phyloP scores from a whole-genome alignment of 2,113 vertebrate genomes.

The Oreocharis arfaki region DNA sequence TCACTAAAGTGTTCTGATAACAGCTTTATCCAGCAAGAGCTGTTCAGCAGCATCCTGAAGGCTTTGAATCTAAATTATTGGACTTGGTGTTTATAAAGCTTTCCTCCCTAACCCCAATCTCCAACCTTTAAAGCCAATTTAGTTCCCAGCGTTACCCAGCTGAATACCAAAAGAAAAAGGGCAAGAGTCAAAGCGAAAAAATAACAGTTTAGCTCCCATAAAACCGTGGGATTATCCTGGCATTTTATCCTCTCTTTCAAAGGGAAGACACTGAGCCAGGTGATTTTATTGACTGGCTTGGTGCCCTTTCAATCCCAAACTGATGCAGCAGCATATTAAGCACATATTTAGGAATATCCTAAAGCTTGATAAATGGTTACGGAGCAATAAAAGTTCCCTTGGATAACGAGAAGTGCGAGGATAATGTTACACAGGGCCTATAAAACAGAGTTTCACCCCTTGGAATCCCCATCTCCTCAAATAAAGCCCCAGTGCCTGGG shows the following conservation, averaged over 20 bases:
- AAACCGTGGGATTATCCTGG: constrained; percentile 25
- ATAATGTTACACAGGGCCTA: not conserved
- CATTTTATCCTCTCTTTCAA: constrained; percentile 18
- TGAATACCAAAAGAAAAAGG: constrained; percentile 8
- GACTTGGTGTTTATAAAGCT: not conserved
- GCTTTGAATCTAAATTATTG: not conserved
- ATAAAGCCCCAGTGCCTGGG: not conserved
- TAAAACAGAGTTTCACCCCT: constrained; percentile 32
- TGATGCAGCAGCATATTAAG: constrained; percentile 42
- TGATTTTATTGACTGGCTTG: constrained; percentile 37
- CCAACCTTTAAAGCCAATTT: not conserved
- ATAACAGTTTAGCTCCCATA: not conserved
- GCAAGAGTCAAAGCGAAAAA: not conserved
- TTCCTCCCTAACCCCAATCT: not conserved
- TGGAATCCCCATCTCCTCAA: constrained; percentile 14
- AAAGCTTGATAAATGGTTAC: constrained; percentile 45
- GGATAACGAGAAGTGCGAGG: constrained; percentile 56
- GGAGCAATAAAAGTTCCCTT: constrained; percentile 43
- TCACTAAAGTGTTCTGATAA: not conserved
- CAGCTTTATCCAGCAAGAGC: not conserved
- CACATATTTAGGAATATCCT: constrained; percentile 47
- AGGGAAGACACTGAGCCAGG: not conserved
- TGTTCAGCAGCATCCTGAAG: not conserved
- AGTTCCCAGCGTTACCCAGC: not conserved
- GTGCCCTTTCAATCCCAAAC: constrained; percentile 45